Conservation (phyloP, 2,113 vertebrate genomes). For the Callipepla squamata region DNA sequence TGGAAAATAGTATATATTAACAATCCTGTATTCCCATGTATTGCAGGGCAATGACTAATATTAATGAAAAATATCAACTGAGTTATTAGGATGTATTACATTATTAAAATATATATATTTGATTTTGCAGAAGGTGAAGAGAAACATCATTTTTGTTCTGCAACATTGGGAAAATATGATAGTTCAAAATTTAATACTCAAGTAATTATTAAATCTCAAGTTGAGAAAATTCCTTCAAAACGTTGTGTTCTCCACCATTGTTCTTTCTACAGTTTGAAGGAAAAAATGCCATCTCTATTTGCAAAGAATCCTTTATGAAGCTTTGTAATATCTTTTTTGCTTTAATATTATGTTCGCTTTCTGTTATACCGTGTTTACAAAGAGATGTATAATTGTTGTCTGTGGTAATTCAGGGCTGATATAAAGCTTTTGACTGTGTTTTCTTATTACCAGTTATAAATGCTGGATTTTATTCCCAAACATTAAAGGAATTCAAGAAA, state of each 20-base stretch:
- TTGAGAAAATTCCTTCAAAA: background rate
- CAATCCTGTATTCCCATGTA: background rate
- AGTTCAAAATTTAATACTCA: background rate
- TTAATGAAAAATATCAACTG: background rate
- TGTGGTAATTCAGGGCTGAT: background rate
- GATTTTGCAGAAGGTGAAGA: background rate
- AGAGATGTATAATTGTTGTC: background rate
- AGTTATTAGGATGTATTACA: background rate
- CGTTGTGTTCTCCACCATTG: background rate
- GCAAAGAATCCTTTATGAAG: background rate
- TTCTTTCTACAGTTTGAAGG: background rate
- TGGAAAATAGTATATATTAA: background rate
- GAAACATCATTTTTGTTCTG: background rate
- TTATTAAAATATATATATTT: background rate
- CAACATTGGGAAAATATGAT: background rate
- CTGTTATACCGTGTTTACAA: background rate
- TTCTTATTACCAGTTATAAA: background rate
- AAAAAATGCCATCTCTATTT: background rate
- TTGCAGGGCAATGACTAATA: too few relatives aligned
- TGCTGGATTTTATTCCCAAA: background rate
- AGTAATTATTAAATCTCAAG: background rate
- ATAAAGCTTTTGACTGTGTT: background rate
- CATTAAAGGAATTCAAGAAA: background rate
- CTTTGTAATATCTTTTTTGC: background rate
- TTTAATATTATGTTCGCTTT: background rate